These are phyloP conservation scores for Hemiprocne comata DNA, from an alignment of 2,113 vertebrate species.

Conservation along the genomic window DNA sequence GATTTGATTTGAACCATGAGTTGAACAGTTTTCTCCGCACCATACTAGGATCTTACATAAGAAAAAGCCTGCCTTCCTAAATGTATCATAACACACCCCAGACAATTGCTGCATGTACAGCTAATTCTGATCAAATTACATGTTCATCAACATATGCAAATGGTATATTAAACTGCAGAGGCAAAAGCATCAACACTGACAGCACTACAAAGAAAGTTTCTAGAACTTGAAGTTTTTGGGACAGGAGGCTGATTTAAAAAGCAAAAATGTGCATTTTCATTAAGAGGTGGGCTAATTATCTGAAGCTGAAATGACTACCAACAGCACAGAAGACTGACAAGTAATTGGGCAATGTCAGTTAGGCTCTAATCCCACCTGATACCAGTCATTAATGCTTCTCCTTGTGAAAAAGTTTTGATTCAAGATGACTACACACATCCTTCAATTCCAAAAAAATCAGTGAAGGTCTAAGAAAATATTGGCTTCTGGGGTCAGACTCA, in stretches of 20 bases:
- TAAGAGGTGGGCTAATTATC: background rate
- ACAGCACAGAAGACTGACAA: background rate
- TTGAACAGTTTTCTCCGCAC: background rate
- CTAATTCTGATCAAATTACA: background rate
- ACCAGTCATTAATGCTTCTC: background rate
- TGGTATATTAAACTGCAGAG: background rate
- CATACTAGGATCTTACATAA: background rate
- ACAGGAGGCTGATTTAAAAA: background rate
- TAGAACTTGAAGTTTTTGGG: background rate
- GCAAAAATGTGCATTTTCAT: background rate
- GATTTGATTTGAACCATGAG: background rate
- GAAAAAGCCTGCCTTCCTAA: background rate
- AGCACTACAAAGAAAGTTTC: background rate
- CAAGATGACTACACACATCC: background rate
- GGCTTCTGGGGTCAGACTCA: background rate
- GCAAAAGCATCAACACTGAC: background rate
- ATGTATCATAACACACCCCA: background rate
- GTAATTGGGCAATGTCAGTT: background rate
- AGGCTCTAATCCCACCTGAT: background rate
- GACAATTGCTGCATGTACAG: background rate
- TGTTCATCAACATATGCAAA: background rate
- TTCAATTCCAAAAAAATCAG: background rate
- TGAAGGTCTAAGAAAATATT: background rate
- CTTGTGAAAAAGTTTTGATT: background rate
- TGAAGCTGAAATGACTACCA: background rate